Base-by-base conservation (phyloP, 2,797 vertebrate species). In the Sebastes reedi region DNA sequence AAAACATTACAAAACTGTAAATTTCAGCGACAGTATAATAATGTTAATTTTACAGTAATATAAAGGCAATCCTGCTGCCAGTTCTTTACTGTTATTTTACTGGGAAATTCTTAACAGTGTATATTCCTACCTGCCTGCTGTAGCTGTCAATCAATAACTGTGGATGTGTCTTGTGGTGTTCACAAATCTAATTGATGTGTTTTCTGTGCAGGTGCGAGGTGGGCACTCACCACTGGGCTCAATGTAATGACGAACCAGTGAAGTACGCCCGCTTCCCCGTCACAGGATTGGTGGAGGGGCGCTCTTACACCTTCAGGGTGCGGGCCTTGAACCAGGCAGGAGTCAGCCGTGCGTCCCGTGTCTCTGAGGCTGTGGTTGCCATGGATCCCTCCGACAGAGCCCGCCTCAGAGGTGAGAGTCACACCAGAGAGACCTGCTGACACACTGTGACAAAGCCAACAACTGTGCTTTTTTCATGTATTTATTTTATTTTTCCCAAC, bases 261-360 rank as follows among this genome's bases (percentile, higher is more conserved):
- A 99, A 98, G 90, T 99, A 98, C 69, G 97, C 99, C 59, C 98
- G 98, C 71, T 99, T 98, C 90, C 99, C 99, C 0, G 99, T 99
- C 83, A 99, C 98, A n/a, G 98, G 98, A 4, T 93, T 99, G 88
- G 96, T 97, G 78, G 99, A 99, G 93, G 97, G 98, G 0, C 97
- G 96, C 3, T 97, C 98, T 32, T 99, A 99, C 64, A 82, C 96
- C 67, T 99, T 99, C 83, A 97, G 98, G 78, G 98, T 99, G 34
- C 95, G 97, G 60, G 99, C 98, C 10, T 88, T 99, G 81, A 99
- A 99, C 94, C 96, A 95, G 59, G 91, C 87, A 20, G 99, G 99
- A 12, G 91, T 98, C 87, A 97, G 99, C 92, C 93, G 91, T 9
- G 95, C 98, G 0, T 99, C 99, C 54, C 96, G 99, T 1, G 94